Percentiles rank a stretch among this genome's conserved stretches.
These are phyloP conservation scores for Poicephalus meyeri DNA, from an alignment of 2,113 vertebrate species.

Conservation along the genomic window DNA sequence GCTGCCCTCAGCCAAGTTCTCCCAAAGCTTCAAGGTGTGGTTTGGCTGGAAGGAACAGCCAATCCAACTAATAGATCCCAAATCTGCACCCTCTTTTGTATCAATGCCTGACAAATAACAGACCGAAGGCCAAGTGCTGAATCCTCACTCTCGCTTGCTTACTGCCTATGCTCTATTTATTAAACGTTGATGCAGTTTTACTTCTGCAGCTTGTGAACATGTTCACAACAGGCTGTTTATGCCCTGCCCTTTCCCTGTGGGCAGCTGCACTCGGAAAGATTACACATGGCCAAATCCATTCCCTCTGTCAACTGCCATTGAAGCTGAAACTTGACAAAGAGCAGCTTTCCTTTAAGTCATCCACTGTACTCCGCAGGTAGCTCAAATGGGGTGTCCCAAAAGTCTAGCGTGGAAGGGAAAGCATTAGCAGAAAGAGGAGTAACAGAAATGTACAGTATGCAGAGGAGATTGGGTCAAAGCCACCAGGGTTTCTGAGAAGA, in stretches of 20 bases:
- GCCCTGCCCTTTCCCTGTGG: background rate
- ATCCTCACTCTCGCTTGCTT: background rate
- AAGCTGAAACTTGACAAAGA: background rate
- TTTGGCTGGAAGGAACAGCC: background rate
- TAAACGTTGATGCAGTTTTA: background rate
- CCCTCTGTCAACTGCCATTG: background rate
- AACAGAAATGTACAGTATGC: too few species aligned
- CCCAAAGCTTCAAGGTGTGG: background rate
- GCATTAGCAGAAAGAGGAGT: background rate
- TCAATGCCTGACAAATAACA: background rate
- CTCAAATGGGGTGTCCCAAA: background rate
- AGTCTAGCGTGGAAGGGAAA: background rate
- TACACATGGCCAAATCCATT: background rate
- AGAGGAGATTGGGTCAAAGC: background rate
- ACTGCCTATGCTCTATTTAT: slow-evolving; percentile 50
- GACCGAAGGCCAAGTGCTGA: background rate
- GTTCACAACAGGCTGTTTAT: background rate
- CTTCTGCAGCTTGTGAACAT: background rate
- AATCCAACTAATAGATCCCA: background rate
- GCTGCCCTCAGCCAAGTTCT: background rate
- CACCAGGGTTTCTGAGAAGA: background rate
- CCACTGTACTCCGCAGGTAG: background rate
- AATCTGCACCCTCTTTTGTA: background rate
- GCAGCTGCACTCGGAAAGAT: background rate
- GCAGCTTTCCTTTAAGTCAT: background rate